A percentile compares a stretch with the other conserved stretches of the same genome.
Conservation (phyloP, 2,888 invertebrate genomes). For the Pollenia amentaria region DNA sequence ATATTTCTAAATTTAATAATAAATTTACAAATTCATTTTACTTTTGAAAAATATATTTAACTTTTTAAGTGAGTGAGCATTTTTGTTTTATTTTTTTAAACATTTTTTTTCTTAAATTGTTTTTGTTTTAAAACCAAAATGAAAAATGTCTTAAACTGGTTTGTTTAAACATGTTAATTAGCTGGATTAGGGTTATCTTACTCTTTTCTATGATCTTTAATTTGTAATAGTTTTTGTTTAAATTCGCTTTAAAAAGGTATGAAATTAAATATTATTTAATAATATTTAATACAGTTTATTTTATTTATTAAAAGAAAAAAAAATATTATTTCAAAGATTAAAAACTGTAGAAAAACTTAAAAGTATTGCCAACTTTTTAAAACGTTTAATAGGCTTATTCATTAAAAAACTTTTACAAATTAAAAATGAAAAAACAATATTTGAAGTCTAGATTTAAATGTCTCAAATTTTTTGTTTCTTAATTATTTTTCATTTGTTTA, state of each 20-base stretch:
- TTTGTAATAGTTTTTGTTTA: constrained; percentile 38
- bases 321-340: no score
- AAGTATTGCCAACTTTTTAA: no score
- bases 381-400: neutral
- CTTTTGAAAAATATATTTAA: constrained; percentile 71
- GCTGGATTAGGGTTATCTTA: neutral
- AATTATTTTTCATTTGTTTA: constrained; percentile 9
- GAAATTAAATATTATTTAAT: no score
- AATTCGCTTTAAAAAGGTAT: neutral
- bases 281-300: no score
- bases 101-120: constrained; percentile 38
- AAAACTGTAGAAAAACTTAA: no score
- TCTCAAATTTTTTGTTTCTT: constrained; percentile 53
- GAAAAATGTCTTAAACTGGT: constrained; percentile 8
- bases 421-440: constrained; percentile 25
- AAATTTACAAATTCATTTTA: constrained; percentile 71
- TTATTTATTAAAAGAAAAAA: no score
- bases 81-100: constrained; percentile 71
- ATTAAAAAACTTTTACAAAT: constrained; percentile 36
- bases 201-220: neutral
- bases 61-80: constrained; percentile 84
- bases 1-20: constrained; percentile 46
- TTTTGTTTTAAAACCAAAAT: constrained; percentile 45
- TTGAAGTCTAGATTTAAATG: constrained; percentile 47
- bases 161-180: constrained; percentile 9